Evolutionary conservation across 2,888 invertebrate species (phyloP), one percentile per base, ranked within the genome.

Genomic region (Metellina segmentata): DNA sequence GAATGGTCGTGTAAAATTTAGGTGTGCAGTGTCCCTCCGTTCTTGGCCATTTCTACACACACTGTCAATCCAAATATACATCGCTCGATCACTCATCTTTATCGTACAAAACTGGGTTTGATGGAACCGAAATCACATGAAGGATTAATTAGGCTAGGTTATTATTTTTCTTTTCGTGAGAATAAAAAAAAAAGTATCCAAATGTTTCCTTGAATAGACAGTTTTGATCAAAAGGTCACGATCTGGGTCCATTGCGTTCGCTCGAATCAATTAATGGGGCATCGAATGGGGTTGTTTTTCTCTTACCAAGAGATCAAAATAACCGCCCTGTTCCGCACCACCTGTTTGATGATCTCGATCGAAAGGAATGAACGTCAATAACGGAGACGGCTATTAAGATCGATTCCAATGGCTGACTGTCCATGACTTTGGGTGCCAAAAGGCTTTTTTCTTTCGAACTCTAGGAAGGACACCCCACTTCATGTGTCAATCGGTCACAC

Each of bases 251-350:
- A 16, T 61, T 61, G 7, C 7, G 9, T 9, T 61, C 61, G 61
- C 9, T 9, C 6, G 11, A 61, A 69, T 48, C 79, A 72, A 71
- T 87, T 87, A 87, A 81, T 81, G 79, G 79, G 87, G 71, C 81
- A 72, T 87, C 49, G 34, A 78, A 78, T 87, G 49, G 13, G 48
- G 72, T 81, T 81, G 34, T 16, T 48, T 61, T 74, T 9, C 0
- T 13, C n/a, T 71, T 19, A 7, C 8, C 13, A 19, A n/a, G 7
- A 48, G 77, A 89, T 89, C 82, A 89, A 89, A 89, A 89, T 89
- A 89, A 70, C 82, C 82, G 89, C 51, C 34, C 19, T 9, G 72
- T 75, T 49, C 61, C 34, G 71, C 70, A 51, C 51, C 82, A 48
- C 5, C 51, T n/a, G 52, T 69, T 89, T 82, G 16, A 89, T 87